Evolutionary conservation across 2,888 invertebrate species (phyloP), one percentile per base, ranked within the genome.

Genomic region (Linnaemya vulpina): DNA sequence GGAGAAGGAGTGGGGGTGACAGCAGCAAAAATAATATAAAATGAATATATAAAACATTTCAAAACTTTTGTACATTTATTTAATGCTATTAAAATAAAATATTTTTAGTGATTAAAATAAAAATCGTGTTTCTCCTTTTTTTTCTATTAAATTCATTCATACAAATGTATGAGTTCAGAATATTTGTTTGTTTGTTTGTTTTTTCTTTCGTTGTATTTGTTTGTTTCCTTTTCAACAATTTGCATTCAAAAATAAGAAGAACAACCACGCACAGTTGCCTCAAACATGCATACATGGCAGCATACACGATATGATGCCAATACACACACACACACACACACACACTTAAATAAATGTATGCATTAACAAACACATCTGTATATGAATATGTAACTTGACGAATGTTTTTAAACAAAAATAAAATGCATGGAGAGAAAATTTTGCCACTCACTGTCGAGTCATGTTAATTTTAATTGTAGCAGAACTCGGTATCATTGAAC

Each of bases 81-180:
- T 76, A 83, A 83, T 73, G 17, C 55, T 83, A 83, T 83, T 73
- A 70, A 83, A 77, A 71, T 83, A 65, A 83, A 76, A 83, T 83
- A 83, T 77, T 83, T 82, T 83, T 71, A 71, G 82, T 82, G 82
- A 82, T 76, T 82, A 82, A 82, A 82, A 76, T 82, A 71, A 76
- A 63, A 71, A 77, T 63, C 70, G 49, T 63, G 63, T 65, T 76
- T 71, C 71, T 71, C 20, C 30, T 30, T 77, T 71, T n/a, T 60
- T 65, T 77, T 38, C 7, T 74, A 25, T 63, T 63, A 40, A 70
- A 71, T 35, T 70, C 49, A 71, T 60, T 43, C 55, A 51, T 25
- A 65, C 22, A 77, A 65, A 76, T 75, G 63, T 58, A 71, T 76
- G 82, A 76, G 76, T 76, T 63, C 46, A 35, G 15, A 38, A 40